These are phyloP conservation scores for Chloroclystis v-ata DNA, from an alignment of 2,888 invertebrate species.

Conservation along the genomic window DNA sequence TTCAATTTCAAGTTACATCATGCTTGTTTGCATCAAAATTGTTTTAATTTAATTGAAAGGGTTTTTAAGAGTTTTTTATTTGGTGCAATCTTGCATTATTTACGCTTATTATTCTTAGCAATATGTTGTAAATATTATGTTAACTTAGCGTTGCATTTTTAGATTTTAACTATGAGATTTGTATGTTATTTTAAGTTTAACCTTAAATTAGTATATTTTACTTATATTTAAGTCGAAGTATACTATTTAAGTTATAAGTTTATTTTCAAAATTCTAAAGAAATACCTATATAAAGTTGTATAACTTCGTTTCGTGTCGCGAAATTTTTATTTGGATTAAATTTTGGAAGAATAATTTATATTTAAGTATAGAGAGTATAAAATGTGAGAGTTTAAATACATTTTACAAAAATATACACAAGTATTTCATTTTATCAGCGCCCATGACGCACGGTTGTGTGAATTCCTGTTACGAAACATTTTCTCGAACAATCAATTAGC, in stretches of 20 bases:
- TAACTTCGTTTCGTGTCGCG: constrained; percentile 22
- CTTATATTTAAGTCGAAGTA: neutral
- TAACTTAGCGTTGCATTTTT: constrained; percentile 19
- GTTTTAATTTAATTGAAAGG: neutral
- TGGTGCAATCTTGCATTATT: constrained; percentile 6
- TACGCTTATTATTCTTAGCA: constrained; percentile 28
- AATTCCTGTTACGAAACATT: too few relatives aligned
- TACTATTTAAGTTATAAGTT: neutral
- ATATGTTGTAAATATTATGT: constrained; percentile 19
- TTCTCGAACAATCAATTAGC: too few relatives aligned
- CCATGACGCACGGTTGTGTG: too few relatives aligned
- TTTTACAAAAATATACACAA: constrained; percentile 35
- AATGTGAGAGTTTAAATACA: constrained; percentile 42
- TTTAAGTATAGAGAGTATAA: constrained; percentile 35
- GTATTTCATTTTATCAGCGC: constrained; percentile 3
- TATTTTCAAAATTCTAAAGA: constrained; percentile 9
- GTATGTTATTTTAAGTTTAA: constrained; percentile 2
- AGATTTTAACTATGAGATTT: constrained; percentile 21
- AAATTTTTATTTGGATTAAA: constrained; percentile 25
- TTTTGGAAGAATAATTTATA: constrained; percentile 34
- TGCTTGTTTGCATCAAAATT: constrained; percentile 1
- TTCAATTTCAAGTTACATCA: neutral
- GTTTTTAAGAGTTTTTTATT: neutral
- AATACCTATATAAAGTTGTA: constrained; percentile 16
- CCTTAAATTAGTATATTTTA: neutral